Percentiles rank a stretch among this genome's conserved stretches.
Evolutionary conservation across 2,888 invertebrate species (phyloP).

Genomic region (Leistus spinibarbis): DNA sequence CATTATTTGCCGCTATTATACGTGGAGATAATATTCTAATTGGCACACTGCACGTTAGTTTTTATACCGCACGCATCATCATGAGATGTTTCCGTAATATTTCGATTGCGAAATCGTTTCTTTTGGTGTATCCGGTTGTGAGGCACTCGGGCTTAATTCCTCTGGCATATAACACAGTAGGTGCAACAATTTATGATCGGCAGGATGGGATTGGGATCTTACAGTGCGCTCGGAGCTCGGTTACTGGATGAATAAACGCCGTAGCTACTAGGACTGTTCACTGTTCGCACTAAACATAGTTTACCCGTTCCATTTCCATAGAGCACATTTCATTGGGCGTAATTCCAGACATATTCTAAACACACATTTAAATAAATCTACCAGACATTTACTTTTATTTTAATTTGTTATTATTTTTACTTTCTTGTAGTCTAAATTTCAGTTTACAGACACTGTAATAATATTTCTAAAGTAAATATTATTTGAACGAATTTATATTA

Average conservation of each 20-base stretch:
- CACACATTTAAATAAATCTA: no score
- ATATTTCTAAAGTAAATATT: neutral
- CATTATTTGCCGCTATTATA: neutral
- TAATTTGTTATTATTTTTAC: no score
- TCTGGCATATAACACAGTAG: neutral
- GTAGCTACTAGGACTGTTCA: neutral
- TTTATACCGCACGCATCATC: neutral
- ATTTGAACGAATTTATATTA: neutral
- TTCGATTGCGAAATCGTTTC: neutral
- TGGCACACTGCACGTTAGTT: neutral
- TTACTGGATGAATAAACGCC: neutral
- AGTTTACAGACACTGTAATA: no score
- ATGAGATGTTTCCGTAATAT: neutral
- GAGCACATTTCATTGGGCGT: neutral
- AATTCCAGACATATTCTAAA: neutral
- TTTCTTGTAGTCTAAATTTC: no score
- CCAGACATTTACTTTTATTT: no score
- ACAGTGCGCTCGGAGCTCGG: neutral
- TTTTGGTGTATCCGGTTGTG: neutral
- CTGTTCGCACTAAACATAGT: neutral
- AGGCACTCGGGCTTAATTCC: neutral
- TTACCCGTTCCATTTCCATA: neutral
- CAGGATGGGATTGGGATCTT: neutral
- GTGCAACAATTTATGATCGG: neutral
- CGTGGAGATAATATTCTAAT: conserved; percentile 2